Evolutionary conservation across 2,113 vertebrate species (phyloP).

Genomic region (Willisornis vidua): DNA sequence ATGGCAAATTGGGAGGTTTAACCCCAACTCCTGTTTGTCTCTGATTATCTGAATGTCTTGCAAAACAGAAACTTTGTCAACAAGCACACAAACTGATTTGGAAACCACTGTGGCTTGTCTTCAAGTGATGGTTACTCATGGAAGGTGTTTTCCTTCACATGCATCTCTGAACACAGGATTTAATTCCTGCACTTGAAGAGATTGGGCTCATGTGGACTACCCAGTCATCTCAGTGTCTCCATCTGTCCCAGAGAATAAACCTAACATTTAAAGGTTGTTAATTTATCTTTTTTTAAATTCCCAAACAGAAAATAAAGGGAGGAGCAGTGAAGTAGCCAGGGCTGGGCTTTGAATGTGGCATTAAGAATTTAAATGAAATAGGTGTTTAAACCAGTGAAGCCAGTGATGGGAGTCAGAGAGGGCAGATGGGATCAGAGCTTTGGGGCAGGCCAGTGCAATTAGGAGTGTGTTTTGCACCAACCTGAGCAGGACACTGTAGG

Average conservation of each 20-base stretch:
- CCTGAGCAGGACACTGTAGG: conserved; percentile 44
- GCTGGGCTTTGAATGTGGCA: neutral
- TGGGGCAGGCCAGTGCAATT: conserved; percentile 53
- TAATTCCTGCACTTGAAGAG: neutral
- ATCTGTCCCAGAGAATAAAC: neutral
- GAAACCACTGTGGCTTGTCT: neutral
- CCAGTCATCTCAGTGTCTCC: neutral
- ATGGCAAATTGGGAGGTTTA: neutral
- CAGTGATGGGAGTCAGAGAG: neutral
- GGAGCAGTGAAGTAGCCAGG: neutral
- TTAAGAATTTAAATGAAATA: neutral
- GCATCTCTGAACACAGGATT: neutral
- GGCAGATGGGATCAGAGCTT: conserved; percentile 50
- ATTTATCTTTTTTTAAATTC: neutral
- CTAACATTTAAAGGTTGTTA: neutral
- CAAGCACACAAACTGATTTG: neutral
- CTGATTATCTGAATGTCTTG: neutral
- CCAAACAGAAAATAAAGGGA: neutral
- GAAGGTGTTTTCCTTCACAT: neutral
- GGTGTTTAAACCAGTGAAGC: conserved; percentile 38
- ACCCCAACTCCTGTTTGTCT: neutral
- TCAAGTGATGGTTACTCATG: neutral
- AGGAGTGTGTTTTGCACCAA: conserved; percentile 35
- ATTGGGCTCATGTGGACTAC: neutral
- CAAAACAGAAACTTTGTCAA: conserved; percentile 36